These are phyloP conservation scores for Pantala flavescens DNA, from an alignment of 1,140 invertebrate genomes.

Conservation along the genomic window DNA sequence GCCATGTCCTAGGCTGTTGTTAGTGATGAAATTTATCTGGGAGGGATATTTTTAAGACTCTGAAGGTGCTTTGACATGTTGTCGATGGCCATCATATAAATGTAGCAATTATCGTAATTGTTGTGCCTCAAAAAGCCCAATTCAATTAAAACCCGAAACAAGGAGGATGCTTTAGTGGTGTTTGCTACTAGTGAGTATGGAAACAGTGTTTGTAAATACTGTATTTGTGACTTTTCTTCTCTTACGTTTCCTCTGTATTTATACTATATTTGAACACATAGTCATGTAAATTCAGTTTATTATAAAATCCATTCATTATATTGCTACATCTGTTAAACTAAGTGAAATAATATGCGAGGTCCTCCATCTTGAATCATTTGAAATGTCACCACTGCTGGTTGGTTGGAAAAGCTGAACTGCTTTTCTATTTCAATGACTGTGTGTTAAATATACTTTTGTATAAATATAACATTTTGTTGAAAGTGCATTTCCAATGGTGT, in stretches of 20 bases:
- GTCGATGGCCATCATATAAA: neutral
- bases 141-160: neutral
- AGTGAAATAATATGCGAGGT: too few species aligned
- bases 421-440: neutral
- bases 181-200: conserved; percentile 1
- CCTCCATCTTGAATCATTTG: too few species aligned
- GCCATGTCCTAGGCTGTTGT: neutral
- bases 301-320: too few species aligned
- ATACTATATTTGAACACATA: conserved; percentile 8
- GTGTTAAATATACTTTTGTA: conserved; percentile 10
- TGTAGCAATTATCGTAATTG: neutral
- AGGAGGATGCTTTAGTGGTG: neutral
- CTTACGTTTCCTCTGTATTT: neutral
- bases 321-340: too few species aligned
- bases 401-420: neutral
- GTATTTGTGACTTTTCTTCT: conserved; percentile 1
- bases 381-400: too few species aligned
- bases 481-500: neutral
- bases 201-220: neutral
- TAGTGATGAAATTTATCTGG: neutral
- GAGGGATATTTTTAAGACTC: neutral
- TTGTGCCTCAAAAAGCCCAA: neutral
- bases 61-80: neutral
- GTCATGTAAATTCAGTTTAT: neutral
- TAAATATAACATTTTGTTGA: neutral